Evolutionary conservation across 1,140 invertebrate genomes (phyloP).

Genomic region (Lucilia sericata): DNA sequence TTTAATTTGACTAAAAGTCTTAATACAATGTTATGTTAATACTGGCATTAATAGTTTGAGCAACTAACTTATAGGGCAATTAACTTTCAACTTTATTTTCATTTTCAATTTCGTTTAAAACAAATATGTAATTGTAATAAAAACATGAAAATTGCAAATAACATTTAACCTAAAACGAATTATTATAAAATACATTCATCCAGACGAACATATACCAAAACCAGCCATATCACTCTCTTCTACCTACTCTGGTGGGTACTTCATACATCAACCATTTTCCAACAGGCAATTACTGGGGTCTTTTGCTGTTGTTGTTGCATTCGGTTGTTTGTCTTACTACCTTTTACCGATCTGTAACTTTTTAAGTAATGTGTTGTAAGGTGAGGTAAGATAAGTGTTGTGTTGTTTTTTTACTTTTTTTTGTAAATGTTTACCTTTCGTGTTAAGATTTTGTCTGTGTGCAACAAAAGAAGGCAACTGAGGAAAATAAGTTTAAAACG

Average conservation of each 20-base stretch:
- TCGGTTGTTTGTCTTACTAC: too few species aligned
- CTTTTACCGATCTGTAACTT: constrained; percentile 1
- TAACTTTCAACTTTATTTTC: constrained; percentile 11
- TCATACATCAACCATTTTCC: constrained; percentile 15
- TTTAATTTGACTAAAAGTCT: not conserved
- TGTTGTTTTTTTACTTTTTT: not conserved
- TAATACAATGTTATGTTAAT: not conserved
- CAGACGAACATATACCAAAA: not conserved
- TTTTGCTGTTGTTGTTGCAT: too few species aligned
- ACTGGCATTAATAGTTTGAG: too few species aligned
- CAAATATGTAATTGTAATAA: constrained; percentile 8
- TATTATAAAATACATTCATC: not conserved
- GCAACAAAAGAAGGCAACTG: constrained; percentile 6
- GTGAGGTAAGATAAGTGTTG: constrained; percentile 30
- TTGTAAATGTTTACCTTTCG: constrained; percentile 38
- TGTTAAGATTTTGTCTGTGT: not conserved
- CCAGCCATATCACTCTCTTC: not conserved
- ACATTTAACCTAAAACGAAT: constrained; percentile 37
- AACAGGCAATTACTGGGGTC: not conserved
- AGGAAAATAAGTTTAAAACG: constrained; percentile 53
- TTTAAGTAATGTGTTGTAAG: constrained; percentile 13
- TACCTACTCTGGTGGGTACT: not conserved
- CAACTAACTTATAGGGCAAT: not conserved
- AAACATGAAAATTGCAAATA: constrained; percentile 42
- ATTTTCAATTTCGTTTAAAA: constrained; percentile 5